Evolutionary conservation across 2,113 vertebrate species (phyloP), one percentile per base, ranked within the genome.

Genomic region (Prionailurus viverrinus): DNA sequence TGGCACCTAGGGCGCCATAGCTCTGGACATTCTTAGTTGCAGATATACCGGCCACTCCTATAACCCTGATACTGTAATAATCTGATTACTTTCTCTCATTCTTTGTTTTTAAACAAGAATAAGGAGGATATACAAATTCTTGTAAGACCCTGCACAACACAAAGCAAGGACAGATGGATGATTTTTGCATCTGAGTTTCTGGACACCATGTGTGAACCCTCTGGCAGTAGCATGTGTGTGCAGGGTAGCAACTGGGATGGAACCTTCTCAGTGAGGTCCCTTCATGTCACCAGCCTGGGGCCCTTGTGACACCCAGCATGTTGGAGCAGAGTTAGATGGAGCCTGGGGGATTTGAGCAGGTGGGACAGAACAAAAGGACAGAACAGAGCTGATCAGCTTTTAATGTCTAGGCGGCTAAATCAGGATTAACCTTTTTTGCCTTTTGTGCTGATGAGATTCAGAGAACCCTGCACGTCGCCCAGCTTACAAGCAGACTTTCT

Each of bases 361-460:
- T 97, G 94, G 80, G 82, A 39, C 13, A 68, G 76, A 97, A 98
- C 94, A 97, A 96, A 97, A 96, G 92, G 76, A 91, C 81, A 97
- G 95, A 96, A 98, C 25, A 61, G 78, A 95, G 78, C 84, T 89
- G 97, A 97, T 88, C 92, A 73, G 96, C 95, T 98, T 97, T 97
- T 68, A 89, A 96, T 25, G 92, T 97, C 95, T 97, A 48, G 87
- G 94, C 7, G 0, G 84, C 91, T 97, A 97, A 98, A 82, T 96
- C 95, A 65, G 94, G 97, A 97, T 98, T 98, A 98, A 97, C 98
- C 97, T 95, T 97, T 96, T 86, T 48, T 48, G 55, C 95, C 58
- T 97, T 96, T 97, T 85, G 94, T 97, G 92, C 81, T 98, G 97
- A 97, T 95, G 92, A 94, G 96, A 97, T 96, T 98, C 96, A 84